These are phyloP conservation scores for Anomalospiza imberbis DNA, from an alignment of 2,797 vertebrate genomes.

Conservation along the genomic window DNA sequence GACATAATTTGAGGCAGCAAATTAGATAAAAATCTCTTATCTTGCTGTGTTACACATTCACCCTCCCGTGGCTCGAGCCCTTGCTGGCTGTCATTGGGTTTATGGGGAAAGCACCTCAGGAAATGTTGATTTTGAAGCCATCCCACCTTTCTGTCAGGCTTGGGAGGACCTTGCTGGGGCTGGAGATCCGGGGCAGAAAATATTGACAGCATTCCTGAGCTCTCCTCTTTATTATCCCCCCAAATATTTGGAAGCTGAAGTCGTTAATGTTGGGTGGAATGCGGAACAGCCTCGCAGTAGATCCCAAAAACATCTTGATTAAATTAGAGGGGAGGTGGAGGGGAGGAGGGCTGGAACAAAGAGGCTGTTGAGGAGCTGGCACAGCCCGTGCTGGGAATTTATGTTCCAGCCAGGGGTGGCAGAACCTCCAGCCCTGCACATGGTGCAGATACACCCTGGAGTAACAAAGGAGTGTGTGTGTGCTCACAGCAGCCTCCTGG, in stretches of 20 bases:
- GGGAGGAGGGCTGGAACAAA: slow-evolving; percentile 66
- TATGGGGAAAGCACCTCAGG: background rate
- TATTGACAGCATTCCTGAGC: slow-evolving; percentile 4
- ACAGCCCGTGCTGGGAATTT: slow-evolving; percentile 37
- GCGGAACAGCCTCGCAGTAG: slow-evolving; percentile 48
- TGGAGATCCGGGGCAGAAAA: background rate
- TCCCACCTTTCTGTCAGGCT: background rate
- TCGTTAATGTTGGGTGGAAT: slow-evolving; percentile 62
- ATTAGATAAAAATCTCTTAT: background rate
- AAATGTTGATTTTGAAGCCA: background rate
- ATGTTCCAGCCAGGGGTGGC: slow-evolving; percentile 62
- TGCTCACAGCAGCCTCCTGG: background rate
- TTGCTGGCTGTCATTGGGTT: background rate
- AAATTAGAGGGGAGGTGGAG: slow-evolving; percentile 66
- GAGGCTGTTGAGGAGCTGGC: slow-evolving; percentile 66
- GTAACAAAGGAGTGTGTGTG: slow-evolving; percentile 12
- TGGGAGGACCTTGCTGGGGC: background rate
- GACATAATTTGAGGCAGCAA: background rate
- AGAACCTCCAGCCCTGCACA: slow-evolving; percentile 48
- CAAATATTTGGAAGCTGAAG: slow-evolving; percentile 59
- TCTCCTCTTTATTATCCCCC: slow-evolving; percentile 18
- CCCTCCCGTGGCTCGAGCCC: background rate
- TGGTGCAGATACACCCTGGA: slow-evolving; percentile 19
- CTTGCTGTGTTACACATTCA: background rate
- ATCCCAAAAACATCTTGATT: slow-evolving; percentile 73